phyloP scores from a whole-genome alignment of 1,140 invertebrate species.

The Eupeodes corollae region DNA sequence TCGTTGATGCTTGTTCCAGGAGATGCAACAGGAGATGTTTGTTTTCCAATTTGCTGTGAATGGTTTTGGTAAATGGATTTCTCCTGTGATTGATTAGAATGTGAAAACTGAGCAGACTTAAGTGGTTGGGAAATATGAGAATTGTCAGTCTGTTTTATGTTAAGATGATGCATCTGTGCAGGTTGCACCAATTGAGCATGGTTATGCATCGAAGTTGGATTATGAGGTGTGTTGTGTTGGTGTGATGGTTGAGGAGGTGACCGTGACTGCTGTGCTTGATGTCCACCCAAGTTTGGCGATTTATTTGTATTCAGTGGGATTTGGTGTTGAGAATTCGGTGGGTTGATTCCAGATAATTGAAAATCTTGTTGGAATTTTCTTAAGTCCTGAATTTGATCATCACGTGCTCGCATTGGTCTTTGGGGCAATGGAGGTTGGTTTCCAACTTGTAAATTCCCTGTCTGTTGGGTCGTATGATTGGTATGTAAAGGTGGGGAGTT shows the following conservation, averaged over 20 bases:
- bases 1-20: conserved; percentile 9
- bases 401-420: conserved; percentile 26
- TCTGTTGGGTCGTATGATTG: conserved; percentile 10
- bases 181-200: conserved; percentile 13
- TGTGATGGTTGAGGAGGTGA: conserved; percentile 21
- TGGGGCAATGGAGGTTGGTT: conserved; percentile 18
- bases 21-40: conserved; percentile 2
- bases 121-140: conserved; percentile 39
- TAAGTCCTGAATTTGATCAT: conserved; percentile 30
- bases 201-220: conserved; percentile 28
- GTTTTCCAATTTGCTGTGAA: conserved; percentile 10
- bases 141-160: conserved; percentile 28
- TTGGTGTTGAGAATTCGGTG: conserved; percentile 20
- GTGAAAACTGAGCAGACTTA: conserved; percentile 17
- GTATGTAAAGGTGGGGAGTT: conserved; percentile 28
- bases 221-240: conserved; percentile 28
- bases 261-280: conserved; percentile 11
- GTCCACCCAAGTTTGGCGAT: conserved; percentile 27
- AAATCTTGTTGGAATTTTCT: conserved; percentile 34
- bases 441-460: not conserved
- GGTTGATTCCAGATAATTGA: conserved; percentile 18
- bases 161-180: conserved; percentile 21
- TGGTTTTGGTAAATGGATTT: conserved; percentile 18
- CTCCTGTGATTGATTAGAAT: conserved; percentile 26
- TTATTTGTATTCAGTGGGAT: conserved; percentile 11